These are phyloP conservation scores for Balaenoptera acutorostrata DNA, from an alignment of 2,113 vertebrate species.

Conservation along the genomic window DNA sequence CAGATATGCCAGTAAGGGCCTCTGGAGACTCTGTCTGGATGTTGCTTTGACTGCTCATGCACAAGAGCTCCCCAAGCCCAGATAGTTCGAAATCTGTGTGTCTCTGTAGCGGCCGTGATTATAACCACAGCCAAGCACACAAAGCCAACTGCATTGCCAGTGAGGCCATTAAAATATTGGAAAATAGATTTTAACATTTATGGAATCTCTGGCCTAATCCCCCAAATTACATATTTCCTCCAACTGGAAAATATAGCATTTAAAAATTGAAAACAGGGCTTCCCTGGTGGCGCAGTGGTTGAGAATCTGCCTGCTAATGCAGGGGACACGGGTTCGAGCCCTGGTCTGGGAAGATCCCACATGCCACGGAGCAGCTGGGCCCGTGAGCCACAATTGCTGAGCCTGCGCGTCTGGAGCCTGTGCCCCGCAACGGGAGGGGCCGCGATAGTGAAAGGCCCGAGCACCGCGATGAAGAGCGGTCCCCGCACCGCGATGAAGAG, in stretches of 20 bases:
- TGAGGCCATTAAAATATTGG: slow-evolving; percentile 35
- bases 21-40: neutral
- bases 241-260: slow-evolving; percentile 13
- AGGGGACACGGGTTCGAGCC: too few species aligned
- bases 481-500: too few species aligned
- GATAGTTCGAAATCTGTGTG: neutral
- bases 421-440: too few species aligned
- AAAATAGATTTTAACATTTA: neutral
- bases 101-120: neutral
- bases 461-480: too few species aligned
- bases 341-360: too few species aligned
- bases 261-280: slow-evolving; percentile 25
- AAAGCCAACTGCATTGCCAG: neutral
- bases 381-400: too few species aligned
- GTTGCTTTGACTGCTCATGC: neutral
- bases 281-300: too few species aligned
- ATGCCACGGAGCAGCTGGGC: too few species aligned
- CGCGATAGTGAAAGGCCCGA: too few species aligned
- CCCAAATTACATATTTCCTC: neutral
- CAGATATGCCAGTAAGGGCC: neutral
- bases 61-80: neutral
- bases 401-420: too few species aligned
- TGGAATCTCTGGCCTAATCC: neutral
- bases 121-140: neutral
- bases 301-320: too few species aligned